These are phyloP conservation scores for Lamproptera curius DNA, from an alignment of 2,888 invertebrate genomes.

Conservation along the genomic window DNA sequence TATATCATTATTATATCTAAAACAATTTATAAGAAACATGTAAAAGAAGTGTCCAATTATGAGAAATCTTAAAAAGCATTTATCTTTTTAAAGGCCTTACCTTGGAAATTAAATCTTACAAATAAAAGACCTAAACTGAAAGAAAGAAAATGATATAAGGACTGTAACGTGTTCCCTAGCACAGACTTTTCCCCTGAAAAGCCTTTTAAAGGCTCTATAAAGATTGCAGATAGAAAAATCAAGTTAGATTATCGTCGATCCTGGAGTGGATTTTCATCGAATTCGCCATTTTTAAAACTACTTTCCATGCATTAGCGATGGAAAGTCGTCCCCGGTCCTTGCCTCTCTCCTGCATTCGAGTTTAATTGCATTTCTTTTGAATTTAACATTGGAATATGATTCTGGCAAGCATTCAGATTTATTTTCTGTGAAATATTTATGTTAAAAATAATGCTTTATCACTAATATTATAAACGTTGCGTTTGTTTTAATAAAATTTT, in stretches of 20 bases:
- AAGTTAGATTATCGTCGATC: background rate
- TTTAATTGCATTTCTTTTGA: background rate
- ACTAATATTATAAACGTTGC: background rate
- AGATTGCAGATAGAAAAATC: background rate
- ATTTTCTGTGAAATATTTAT: too few relatives aligned
- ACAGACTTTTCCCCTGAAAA: background rate
- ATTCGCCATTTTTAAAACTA: background rate
- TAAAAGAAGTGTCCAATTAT: too few relatives aligned
- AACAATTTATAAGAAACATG: too few relatives aligned
- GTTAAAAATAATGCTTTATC: background rate
- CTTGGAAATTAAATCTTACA: too few relatives aligned
- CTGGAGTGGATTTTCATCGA: background rate
- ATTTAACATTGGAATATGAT: too few relatives aligned
- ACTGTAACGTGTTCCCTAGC: too few relatives aligned
- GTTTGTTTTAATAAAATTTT: background rate
- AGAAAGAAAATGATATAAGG: too few relatives aligned
- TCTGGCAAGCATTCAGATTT: too few relatives aligned
- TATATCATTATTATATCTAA: too few relatives aligned
- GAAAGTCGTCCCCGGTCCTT: background rate
- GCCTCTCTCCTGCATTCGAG: background rate
- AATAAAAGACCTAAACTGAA: too few relatives aligned
- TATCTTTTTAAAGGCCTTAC: too few relatives aligned
- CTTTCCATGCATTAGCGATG: background rate
- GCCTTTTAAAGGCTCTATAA: background rate
- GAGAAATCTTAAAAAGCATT: too few relatives aligned